phyloP scores from a whole-genome alignment of 2,113 vertebrate genomes.

The Lasiurus cinereus region DNA sequence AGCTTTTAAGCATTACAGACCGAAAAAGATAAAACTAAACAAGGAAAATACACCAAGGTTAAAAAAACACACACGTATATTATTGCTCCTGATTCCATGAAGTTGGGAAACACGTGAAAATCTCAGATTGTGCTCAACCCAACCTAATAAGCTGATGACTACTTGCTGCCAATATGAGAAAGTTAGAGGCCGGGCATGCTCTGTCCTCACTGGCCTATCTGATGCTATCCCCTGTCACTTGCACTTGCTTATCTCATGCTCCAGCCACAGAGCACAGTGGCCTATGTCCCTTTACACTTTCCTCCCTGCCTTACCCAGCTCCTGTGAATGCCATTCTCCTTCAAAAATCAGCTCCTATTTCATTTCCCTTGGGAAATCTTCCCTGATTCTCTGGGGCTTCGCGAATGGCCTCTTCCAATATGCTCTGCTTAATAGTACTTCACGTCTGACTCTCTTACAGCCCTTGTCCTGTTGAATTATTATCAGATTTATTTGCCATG shows the following conservation, averaged over 20 bases:
- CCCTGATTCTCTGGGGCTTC: background rate
- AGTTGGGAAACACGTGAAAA: background rate
- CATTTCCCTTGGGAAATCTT: background rate
- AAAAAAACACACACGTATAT: background rate
- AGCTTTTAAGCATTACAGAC: background rate
- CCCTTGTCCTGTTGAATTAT: background rate
- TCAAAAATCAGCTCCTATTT: slow-evolving; percentile 23
- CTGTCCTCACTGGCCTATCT: background rate
- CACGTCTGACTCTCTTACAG: background rate
- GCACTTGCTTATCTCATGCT: background rate
- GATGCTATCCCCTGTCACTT: background rate
- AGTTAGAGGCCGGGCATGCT: background rate
- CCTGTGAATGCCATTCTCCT: background rate
- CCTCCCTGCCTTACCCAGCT: background rate
- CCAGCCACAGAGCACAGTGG: background rate
- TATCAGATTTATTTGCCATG: background rate
- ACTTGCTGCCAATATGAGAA: background rate
- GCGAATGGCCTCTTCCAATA: background rate
- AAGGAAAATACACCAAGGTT: background rate
- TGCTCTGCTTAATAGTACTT: background rate
- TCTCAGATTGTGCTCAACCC: background rate
- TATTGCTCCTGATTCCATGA: background rate
- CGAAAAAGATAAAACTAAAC: background rate
- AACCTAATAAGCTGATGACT: background rate
- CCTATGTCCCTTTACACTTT: background rate